phyloP scores from a whole-genome alignment of 2,113 vertebrate species.

The Elgaria multicarinata region DNA sequence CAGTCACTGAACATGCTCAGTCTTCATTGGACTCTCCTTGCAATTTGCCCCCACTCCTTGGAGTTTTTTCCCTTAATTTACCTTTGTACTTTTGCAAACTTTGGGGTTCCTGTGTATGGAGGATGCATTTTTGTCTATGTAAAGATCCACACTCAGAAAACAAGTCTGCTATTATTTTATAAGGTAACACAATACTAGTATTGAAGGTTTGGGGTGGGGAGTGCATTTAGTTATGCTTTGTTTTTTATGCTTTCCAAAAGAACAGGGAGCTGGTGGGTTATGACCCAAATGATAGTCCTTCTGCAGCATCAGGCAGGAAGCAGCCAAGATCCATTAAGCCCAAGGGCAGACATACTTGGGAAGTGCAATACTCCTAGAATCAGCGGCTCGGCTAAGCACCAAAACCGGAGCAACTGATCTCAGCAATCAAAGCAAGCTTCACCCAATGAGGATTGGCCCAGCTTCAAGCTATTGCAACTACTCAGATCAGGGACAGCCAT shows the following conservation, averaged over 20 bases:
- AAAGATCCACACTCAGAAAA: neutral
- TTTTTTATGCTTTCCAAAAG: neutral
- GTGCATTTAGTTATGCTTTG: neutral
- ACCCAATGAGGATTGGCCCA: neutral
- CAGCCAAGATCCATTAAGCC: neutral
- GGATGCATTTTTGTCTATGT: neutral
- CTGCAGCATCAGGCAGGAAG: neutral
- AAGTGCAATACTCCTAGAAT: neutral
- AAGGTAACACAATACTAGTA: neutral
- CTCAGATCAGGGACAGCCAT: neutral
- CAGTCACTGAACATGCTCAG: no score
- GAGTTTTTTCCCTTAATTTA: no score
- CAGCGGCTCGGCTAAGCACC: neutral
- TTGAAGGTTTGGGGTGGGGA: neutral
- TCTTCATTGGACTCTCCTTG: no score
- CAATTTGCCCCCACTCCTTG: no score
- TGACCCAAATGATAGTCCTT: no score
- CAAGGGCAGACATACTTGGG: neutral
- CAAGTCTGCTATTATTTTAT: neutral
- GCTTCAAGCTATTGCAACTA: neutral
- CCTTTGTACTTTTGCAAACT: no score
- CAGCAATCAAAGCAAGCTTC: neutral
- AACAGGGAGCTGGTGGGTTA: neutral
- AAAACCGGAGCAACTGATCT: neutral
- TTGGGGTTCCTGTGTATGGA: neutral